These are phyloP conservation scores for Slavum lentiscoides DNA, from an alignment of 2,888 invertebrate genomes.

Conservation along the genomic window DNA sequence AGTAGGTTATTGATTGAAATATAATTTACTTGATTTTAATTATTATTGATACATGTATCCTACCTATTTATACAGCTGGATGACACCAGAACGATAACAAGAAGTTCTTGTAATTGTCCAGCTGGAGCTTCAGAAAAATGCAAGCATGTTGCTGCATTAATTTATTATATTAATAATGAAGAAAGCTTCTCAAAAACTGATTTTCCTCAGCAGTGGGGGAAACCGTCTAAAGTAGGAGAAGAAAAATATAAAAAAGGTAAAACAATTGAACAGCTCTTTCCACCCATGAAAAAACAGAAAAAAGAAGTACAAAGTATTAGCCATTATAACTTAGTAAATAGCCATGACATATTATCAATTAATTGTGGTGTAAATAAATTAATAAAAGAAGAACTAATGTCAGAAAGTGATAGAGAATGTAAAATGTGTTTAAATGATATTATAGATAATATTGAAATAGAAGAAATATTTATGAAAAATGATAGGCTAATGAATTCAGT, in stretches of 20 bases:
- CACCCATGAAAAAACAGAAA: too few species aligned
- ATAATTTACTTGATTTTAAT: background rate
- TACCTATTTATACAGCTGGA: background rate
- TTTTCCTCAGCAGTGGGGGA: constrained; percentile 11
- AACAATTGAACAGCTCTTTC: too few species aligned
- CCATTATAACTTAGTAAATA: too few species aligned
- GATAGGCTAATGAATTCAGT: too few species aligned
- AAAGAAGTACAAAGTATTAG: too few species aligned
- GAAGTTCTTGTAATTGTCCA: background rate
- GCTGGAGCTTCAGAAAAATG: background rate
- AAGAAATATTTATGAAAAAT: too few species aligned
- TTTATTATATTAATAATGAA: constrained; percentile 9
- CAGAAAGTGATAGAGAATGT: too few species aligned
- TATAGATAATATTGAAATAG: too few species aligned
- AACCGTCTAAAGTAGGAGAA: constrained; percentile 2
- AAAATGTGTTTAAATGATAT: too few species aligned
- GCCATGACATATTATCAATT: too few species aligned
- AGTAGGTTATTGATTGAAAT: background rate
- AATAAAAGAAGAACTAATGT: too few species aligned
- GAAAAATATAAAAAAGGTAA: background rate
- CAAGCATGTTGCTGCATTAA: background rate
- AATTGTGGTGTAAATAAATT: too few species aligned
- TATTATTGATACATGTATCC: background rate
- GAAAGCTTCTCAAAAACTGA: background rate
- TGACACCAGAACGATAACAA: background rate